Evolutionary conservation across 2,113 vertebrate species (phyloP).

Genomic region (Catharus minimus): DNA sequence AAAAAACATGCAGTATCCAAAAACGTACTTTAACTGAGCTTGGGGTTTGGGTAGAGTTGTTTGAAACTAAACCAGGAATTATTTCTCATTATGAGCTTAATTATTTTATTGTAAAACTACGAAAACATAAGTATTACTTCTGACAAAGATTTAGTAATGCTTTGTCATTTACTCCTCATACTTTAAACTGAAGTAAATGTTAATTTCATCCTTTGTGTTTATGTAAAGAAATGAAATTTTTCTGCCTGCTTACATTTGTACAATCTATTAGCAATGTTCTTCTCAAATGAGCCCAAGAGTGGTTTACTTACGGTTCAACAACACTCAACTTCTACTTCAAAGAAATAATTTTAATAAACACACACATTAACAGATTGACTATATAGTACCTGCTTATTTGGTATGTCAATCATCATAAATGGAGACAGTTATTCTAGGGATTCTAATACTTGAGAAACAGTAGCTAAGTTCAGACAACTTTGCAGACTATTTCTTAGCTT

Average conservation of each 20-base stretch:
- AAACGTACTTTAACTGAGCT: background rate
- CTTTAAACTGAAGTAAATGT: background rate
- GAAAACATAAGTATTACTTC: background rate
- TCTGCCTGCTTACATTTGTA: background rate
- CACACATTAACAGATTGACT: background rate
- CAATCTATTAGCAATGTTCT: background rate
- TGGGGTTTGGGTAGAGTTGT: background rate
- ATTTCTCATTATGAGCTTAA: background rate
- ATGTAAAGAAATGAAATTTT: background rate
- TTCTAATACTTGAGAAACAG: background rate
- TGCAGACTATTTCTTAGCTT: background rate
- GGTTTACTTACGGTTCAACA: background rate
- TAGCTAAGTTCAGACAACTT: background rate
- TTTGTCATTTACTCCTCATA: background rate
- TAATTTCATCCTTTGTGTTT: background rate
- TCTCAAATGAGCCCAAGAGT: background rate
- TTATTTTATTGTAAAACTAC: background rate
- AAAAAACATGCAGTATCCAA: background rate
- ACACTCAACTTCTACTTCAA: background rate
- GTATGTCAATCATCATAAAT: background rate
- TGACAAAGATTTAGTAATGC: background rate
- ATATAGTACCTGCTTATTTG: background rate
- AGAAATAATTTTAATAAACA: background rate
- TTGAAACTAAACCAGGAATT: background rate
- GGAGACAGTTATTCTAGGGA: background rate